A percentile compares a stretch with the other conserved stretches of the same genome.
Conservation (phyloP, 2,113 vertebrate species). For the Lathamus discolor region DNA sequence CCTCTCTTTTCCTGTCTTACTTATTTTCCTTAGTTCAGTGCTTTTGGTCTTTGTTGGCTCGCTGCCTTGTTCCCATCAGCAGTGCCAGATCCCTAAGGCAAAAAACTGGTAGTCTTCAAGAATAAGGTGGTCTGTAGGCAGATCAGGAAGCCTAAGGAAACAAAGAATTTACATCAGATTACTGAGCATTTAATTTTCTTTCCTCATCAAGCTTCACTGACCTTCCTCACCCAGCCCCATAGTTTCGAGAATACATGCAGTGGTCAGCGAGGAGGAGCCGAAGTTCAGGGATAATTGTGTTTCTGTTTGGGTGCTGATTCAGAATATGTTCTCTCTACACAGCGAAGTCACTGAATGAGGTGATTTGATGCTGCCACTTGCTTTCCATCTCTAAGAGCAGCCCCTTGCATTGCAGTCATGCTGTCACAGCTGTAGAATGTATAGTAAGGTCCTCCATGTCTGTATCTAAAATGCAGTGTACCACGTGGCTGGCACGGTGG, state of each 20-base stretch:
- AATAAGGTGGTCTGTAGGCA: not conserved
- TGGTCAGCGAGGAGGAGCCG: not conserved
- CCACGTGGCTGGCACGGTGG: accelerated
- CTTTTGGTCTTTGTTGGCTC: not conserved
- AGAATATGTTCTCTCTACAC: accelerated
- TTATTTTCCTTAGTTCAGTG: slow-evolving; percentile 2
- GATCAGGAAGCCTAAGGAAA: not conserved
- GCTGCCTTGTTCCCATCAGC: not conserved
- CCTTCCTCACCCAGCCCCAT: not conserved
- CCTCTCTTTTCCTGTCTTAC: not conserved
- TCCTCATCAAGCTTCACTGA: not conserved
- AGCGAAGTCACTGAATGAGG: accelerated
- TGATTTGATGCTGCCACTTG: not conserved
- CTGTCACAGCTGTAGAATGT: not conserved
- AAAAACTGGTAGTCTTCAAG: not conserved
- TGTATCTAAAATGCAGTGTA: not conserved
- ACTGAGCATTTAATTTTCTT: not conserved
- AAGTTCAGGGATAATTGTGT: accelerated
- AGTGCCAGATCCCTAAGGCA: not conserved
- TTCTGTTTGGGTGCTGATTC: not conserved
- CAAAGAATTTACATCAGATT: not conserved
- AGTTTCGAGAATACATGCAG: not conserved
- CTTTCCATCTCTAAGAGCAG: not conserved
- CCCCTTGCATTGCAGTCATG: not conserved
- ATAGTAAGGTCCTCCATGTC: not conserved